phyloP scores from a whole-genome alignment of 2,888 invertebrate genomes.

The Argyra leucocephala region DNA sequence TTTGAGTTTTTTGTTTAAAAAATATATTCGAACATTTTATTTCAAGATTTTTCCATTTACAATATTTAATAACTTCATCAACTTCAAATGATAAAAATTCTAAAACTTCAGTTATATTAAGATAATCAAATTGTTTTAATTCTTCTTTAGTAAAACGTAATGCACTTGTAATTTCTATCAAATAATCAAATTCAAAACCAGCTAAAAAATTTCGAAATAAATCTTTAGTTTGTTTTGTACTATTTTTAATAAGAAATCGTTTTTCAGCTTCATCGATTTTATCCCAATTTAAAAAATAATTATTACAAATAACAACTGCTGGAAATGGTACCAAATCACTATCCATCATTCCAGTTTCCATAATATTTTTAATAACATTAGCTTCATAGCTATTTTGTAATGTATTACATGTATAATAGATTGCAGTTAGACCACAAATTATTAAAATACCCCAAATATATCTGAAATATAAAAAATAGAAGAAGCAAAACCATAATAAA shows the following conservation, averaged over 20 bases:
- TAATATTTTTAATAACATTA: background rate
- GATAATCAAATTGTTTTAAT: background rate
- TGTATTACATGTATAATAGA: background rate
- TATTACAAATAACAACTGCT: background rate
- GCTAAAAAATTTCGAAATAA: background rate
- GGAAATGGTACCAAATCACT: background rate
- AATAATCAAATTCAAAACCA: background rate
- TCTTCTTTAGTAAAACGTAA: background rate
- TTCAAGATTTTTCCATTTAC: background rate
- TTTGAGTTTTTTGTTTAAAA: background rate
- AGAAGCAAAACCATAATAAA: too few relatives aligned
- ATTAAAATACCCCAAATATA: background rate
- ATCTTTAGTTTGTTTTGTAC: background rate
- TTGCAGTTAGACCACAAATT: background rate
- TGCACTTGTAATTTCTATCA: background rate
- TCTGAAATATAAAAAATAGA: background rate
- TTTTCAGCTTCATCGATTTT: background rate
- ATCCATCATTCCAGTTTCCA: background rate
- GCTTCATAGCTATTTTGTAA: background rate
- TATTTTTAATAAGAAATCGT: background rate
- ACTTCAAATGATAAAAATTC: background rate
- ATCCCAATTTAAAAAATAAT: background rate
- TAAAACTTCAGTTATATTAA: background rate
- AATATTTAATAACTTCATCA: background rate
- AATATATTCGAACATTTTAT: background rate